phyloP scores from a whole-genome alignment of 2,888 invertebrate genomes.

The Raillietiella orientalis region DNA sequence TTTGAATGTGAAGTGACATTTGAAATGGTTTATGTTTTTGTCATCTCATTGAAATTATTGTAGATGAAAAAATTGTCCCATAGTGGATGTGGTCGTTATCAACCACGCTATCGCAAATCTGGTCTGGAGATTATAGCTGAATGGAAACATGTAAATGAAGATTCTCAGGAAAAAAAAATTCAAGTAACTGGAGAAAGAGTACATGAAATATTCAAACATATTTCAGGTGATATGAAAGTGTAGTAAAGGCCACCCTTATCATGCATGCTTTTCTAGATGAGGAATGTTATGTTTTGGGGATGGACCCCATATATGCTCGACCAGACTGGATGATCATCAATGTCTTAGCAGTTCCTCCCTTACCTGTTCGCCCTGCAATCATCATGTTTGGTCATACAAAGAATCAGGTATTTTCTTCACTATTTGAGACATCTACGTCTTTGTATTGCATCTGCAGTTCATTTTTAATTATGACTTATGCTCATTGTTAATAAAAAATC shows the following conservation, averaged over 20 bases:
- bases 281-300: slow-evolving; percentile 65
- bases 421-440: background rate
- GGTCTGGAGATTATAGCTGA: slow-evolving; percentile 84
- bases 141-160: slow-evolving; percentile 97
- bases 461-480: too few species aligned
- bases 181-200: slow-evolving; percentile 75
- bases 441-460: too few species aligned
- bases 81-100: slow-evolving; percentile 93
- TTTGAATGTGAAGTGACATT: too few species aligned
- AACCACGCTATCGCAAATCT: slow-evolving; percentile 58
- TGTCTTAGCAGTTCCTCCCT: slow-evolving; percentile 82
- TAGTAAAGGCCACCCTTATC: background rate
- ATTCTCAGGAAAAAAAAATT: slow-evolving; percentile 88
- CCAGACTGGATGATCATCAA: slow-evolving; percentile 99
- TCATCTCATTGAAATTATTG: too few species aligned
- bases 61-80: slow-evolving; percentile 29
- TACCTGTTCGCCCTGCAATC: slow-evolving; percentile 85
- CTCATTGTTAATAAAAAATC: too few species aligned
- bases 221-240: slow-evolving; percentile 21
- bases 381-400: slow-evolving; percentile 98
- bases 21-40: too few species aligned
- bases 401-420: slow-evolving; percentile 33
- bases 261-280: slow-evolving; percentile 28
- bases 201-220: slow-evolving; percentile 82
- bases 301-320: slow-evolving; percentile 88